Percentiles rank a stretch among this genome's conserved stretches.
These are phyloP conservation scores for Gymnoscopelus microlampas DNA, from an alignment of 2,797 vertebrate genomes.

Conservation along the genomic window DNA sequence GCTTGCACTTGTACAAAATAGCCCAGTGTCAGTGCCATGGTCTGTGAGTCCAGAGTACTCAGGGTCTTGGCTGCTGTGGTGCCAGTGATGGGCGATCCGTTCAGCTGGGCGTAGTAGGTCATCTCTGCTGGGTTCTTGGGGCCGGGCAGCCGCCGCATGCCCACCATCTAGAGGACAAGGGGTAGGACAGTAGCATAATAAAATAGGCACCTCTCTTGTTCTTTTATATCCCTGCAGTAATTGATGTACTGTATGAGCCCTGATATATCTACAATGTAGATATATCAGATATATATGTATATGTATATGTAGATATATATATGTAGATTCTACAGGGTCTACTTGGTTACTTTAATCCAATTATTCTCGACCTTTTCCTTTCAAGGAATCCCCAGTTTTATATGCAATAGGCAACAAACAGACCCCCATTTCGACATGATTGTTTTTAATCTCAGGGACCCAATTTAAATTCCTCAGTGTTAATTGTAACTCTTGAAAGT, in stretches of 20 bases:
- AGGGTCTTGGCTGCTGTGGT: slow-evolving; percentile 93
- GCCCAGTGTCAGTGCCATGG: slow-evolving; percentile 95
- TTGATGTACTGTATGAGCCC: too few relatives aligned
- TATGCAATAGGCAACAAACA: too few relatives aligned
- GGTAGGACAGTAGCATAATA: background rate
- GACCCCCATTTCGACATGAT: too few relatives aligned
- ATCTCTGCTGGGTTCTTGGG: slow-evolving; percentile 94
- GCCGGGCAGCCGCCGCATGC: slow-evolving; percentile 91
- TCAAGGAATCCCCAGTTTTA: too few relatives aligned
- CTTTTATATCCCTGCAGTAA: slow-evolving; percentile 21
- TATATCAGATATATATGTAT: too few relatives aligned
- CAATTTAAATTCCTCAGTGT: too few relatives aligned
- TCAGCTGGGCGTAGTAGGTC: slow-evolving; percentile 93
- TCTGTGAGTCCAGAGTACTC: slow-evolving; percentile 95
- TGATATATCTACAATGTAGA: too few relatives aligned
- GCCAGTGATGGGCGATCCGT: slow-evolving; percentile 89
- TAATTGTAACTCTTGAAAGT: too few relatives aligned
- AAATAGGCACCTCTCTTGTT: background rate
- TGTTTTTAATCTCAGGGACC: too few relatives aligned
- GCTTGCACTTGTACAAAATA: slow-evolving; percentile 96
- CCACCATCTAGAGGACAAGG: slow-evolving; percentile 87
- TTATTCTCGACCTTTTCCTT: too few relatives aligned
- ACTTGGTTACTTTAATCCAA: slow-evolving; percentile 50
- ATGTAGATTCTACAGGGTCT: slow-evolving; percentile 16
- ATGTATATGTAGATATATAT: too few relatives aligned